A percentile compares a stretch with the other conserved stretches of the same genome.
These are phyloP conservation scores for Channa striata DNA, from an alignment of 2,797 vertebrate genomes.

Conservation along the genomic window DNA sequence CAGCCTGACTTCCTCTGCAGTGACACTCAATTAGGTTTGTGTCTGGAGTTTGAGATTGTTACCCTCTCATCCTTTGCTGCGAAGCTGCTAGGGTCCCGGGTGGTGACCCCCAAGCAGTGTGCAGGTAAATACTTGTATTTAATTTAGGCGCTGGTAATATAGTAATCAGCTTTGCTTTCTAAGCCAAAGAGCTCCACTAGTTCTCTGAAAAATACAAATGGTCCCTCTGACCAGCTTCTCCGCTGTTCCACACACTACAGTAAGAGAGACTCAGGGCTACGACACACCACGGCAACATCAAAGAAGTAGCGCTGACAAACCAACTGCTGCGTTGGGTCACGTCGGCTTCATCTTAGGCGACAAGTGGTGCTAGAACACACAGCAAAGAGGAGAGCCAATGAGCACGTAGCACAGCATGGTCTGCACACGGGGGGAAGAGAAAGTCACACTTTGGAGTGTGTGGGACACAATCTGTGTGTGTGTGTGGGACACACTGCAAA, in stretches of 20 bases:
- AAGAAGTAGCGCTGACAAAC: no score
- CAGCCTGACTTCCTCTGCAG: slow-evolving; percentile 1
- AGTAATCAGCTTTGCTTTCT: slow-evolving; percentile 10
- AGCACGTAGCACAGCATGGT: no score
- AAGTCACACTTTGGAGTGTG: no score
- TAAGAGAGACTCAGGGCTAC: neutral
- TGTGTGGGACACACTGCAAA: no score
- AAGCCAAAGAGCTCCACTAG: slow-evolving; percentile 22
- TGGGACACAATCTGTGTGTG: no score
- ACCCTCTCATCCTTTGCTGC: neutral
- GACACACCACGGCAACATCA: no score
- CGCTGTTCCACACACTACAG: neutral
- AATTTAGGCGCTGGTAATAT: neutral
- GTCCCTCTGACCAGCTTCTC: neutral
- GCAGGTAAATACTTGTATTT: slow-evolving; percentile 28
- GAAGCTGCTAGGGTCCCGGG: slow-evolving; percentile 6
- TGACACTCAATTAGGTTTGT: slow-evolving; percentile 11
- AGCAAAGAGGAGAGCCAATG: no score
- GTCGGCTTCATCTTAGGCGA: no score
- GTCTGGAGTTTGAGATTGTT: neutral
- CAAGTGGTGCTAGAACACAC: no score
- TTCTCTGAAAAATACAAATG: slow-evolving; percentile 19
- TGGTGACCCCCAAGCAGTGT: neutral
- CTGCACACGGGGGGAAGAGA: no score
- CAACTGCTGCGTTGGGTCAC: no score